Percentiles rank a stretch among this genome's conserved stretches.
These are phyloP conservation scores for Bradypus variegatus DNA, from an alignment of 2,797 vertebrate species.

Conservation along the genomic window DNA sequence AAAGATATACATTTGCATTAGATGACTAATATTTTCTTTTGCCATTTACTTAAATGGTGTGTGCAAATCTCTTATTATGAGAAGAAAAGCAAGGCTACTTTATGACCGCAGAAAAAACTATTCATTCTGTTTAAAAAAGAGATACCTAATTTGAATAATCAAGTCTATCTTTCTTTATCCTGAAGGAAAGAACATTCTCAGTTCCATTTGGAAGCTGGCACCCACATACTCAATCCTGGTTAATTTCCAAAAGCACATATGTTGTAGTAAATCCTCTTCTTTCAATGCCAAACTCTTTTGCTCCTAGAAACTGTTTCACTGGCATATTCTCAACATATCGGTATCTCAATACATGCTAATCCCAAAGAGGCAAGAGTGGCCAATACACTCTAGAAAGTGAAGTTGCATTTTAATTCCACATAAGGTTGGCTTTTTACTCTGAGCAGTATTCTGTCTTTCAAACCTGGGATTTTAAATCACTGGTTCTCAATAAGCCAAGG, in stretches of 20 bases:
- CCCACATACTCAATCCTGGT: conserved; percentile 16
- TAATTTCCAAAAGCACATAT: conserved; percentile 40
- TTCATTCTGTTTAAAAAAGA: conserved; percentile 25
- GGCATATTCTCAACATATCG: not conserved
- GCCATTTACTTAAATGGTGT: not conserved
- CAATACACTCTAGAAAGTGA: not conserved
- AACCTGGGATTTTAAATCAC: not conserved
- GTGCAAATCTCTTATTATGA: not conserved
- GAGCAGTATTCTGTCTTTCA: not conserved
- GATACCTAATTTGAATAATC: conserved; percentile 25
- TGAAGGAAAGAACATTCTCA: conserved; percentile 35
- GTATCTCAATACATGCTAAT: conserved; percentile 9
- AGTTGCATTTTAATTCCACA: not conserved
- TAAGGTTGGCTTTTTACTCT: not conserved
- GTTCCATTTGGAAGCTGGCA: conserved; percentile 40
- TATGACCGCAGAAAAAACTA: not conserved
- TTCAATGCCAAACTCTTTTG: conserved; percentile 32
- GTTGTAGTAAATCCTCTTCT: conserved; percentile 47
- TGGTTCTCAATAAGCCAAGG: not conserved
- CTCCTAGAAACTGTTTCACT: conserved; percentile 36
- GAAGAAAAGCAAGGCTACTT: not conserved
- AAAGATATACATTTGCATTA: conserved; percentile 25
- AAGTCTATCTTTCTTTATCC: conserved; percentile 29
- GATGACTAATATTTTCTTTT: not conserved
- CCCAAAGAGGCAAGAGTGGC: not conserved